These are phyloP conservation scores for Fukomys damarensis DNA, from an alignment of 2,113 vertebrate species.

Conservation along the genomic window DNA sequence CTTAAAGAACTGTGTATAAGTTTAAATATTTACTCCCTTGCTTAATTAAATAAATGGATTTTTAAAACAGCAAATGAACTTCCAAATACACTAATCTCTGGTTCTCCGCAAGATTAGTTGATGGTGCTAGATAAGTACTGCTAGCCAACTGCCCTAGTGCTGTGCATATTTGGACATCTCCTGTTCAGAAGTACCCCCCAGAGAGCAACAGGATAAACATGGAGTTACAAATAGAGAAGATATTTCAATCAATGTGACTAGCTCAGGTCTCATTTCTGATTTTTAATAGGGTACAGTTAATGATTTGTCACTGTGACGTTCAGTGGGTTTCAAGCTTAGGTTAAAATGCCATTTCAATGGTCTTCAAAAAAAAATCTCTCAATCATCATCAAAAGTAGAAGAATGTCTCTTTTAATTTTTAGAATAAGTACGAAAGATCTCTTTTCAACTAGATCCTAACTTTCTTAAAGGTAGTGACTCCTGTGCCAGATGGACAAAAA, in stretches of 20 bases:
- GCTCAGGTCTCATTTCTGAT: conserved; percentile 62
- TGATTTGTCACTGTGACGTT: conserved; percentile 63
- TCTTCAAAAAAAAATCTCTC: conserved; percentile 10
- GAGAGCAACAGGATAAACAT: conserved; percentile 57
- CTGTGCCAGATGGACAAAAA: not conserved
- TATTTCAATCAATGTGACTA: conserved; percentile 63
- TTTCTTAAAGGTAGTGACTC: not conserved
- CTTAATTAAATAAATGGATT: conserved; percentile 68
- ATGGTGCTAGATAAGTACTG: not conserved
- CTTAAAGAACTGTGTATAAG: conserved; percentile 60
- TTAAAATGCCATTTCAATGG: conserved; percentile 33
- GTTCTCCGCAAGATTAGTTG: conserved; percentile 61
- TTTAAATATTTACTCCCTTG: conserved; percentile 57
- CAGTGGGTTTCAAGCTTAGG: conserved; percentile 34
- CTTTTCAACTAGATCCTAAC: not conserved
- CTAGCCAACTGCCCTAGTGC: not conserved
- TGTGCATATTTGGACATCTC: conserved; percentile 50
- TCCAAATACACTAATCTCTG: conserved; percentile 34
- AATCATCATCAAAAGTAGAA: conserved; percentile 16
- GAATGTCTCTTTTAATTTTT: not conserved
- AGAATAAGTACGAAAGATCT: not conserved
- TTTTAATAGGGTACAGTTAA: conserved; percentile 71
- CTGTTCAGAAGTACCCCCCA: conserved; percentile 40
- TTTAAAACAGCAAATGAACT: conserved; percentile 50
- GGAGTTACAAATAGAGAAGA: conserved; percentile 65